Base-by-base conservation (phyloP, 2,113 vertebrate species). In the Dasyornis broadbenti region DNA sequence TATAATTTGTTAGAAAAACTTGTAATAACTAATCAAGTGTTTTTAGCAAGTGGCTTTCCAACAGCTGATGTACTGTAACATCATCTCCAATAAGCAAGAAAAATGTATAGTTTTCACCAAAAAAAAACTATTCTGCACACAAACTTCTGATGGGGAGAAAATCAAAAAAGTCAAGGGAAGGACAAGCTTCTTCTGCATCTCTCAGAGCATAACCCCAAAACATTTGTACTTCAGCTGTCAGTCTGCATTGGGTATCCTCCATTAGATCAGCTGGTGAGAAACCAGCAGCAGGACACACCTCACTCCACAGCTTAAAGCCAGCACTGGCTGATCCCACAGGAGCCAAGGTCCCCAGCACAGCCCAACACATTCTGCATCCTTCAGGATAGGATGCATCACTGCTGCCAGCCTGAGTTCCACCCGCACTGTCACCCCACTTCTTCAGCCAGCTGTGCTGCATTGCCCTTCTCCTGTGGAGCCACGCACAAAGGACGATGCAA, bases 391-490 rank as follows among this genome's bases (percentile, higher is more conserved):
- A 57, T 2, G 5, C 35, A 3, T 1, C 35, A 3, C 31, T 42
- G 44, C 57, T 76, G 57, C 57, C 82, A 88, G 52, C 31, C 47
- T 7, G 3, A 11, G 7, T 31, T 69, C 28, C 54, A 50, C 3
- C 42, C 0, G 0, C 1, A 0, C 26, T 6, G 12, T 17, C 20
- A 3, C 8, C 47, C 40, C 3, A 1, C 9, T 42, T 6, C 37
- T 5, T 1, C n/a, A 54, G 35, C 59, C 78, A 4, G 4, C 4
- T 19, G 11, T 1, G 40, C 61, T 4, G 5, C 31, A 31, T 8
- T 0, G 0, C 26, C n/a, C 24, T n/a, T 17, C 49, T 39, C n/a
- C 68, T 24, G 22, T 3, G 30, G 33, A 68, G 50, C 3, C 13
- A 59, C 1, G 4, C 57, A 16, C 39, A 42, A 47, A 63, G 35